These are phyloP conservation scores for Macrotis lagotis DNA, from an alignment of 2,113 vertebrate species.

Conservation along the genomic window DNA sequence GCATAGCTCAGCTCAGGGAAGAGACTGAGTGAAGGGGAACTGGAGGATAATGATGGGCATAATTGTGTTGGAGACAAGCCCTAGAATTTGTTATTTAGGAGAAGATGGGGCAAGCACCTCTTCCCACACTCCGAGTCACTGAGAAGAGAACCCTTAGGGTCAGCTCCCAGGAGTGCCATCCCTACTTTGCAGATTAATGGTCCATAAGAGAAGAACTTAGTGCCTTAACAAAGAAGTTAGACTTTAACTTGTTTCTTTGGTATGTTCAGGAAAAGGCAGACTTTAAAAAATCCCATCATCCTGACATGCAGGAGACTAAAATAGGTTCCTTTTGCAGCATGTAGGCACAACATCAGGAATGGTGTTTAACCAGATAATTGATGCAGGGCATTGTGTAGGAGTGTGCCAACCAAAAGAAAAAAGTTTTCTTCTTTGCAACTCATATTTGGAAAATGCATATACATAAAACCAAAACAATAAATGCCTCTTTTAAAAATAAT, in stretches of 20 bases:
- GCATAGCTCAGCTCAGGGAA: background rate
- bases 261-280: background rate
- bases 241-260: background rate
- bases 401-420: constrained; percentile 38
- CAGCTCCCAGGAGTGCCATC: background rate
- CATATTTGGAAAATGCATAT: constrained; percentile 47
- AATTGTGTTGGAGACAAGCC: background rate
- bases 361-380: constrained; percentile 3
- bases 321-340: constrained; percentile 31
- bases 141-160: background rate
- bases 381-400: constrained; percentile 7
- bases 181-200: background rate
- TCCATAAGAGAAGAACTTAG: background rate
- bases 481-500: constrained; percentile 39
- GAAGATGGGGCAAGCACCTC: background rate
- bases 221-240: background rate
- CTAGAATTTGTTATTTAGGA: background rate
- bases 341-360: constrained; percentile 30
- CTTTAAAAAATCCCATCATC: constrained; percentile 20
- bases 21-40: background rate
- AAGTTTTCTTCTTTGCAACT: constrained; percentile 18
- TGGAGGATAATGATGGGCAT: background rate
- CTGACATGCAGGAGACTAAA: background rate
- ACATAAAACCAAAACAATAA: constrained; percentile 23
- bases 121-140: background rate